Percentiles rank a stretch among this genome's conserved stretches.
These are phyloP conservation scores for Amyelois transitella DNA, from an alignment of 1,140 invertebrate species.

Conservation along the genomic window DNA sequence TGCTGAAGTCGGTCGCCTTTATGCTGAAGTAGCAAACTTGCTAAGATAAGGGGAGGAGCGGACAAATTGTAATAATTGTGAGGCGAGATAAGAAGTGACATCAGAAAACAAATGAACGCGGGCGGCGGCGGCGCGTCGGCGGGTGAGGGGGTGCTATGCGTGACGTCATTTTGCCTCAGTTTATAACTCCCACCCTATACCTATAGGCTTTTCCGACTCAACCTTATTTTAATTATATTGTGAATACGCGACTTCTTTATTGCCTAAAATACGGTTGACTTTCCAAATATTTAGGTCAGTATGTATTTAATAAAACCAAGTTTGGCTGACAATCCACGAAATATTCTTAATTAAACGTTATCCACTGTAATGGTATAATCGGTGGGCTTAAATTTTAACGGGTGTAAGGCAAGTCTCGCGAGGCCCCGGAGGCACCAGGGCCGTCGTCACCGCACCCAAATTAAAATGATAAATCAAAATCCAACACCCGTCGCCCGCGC, in stretches of 20 bases:
- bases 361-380: slow-evolving; percentile 13
- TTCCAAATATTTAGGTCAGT: too few relatives aligned
- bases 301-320: too few relatives aligned
- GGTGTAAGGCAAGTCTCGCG: slow-evolving; percentile 33
- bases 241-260: too few relatives aligned
- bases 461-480: slow-evolving; percentile 71
- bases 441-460: slow-evolving; percentile 54
- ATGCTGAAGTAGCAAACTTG: slow-evolving; percentile 65
- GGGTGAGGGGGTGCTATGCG: slow-evolving; percentile 30
- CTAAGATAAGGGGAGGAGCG: slow-evolving; percentile 70
- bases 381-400: slow-evolving; percentile 54
- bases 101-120: slow-evolving; percentile 72
- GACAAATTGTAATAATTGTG: slow-evolving; percentile 74
- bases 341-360: too few relatives aligned
- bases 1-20: slow-evolving; percentile 64
- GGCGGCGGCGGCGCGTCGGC: slow-evolving; percentile 23
- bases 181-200: slow-evolving; percentile 22
- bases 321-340: too few relatives aligned
- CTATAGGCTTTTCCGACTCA: too few relatives aligned
- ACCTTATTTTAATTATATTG: too few relatives aligned
- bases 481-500: slow-evolving; percentile 33
- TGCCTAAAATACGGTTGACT: too few relatives aligned
- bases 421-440: slow-evolving; percentile 36
- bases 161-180: slow-evolving; percentile 38
- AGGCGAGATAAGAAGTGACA: slow-evolving; percentile 71